Conservation (phyloP, 2,113 vertebrate genomes). For the Tor tambroides region DNA sequence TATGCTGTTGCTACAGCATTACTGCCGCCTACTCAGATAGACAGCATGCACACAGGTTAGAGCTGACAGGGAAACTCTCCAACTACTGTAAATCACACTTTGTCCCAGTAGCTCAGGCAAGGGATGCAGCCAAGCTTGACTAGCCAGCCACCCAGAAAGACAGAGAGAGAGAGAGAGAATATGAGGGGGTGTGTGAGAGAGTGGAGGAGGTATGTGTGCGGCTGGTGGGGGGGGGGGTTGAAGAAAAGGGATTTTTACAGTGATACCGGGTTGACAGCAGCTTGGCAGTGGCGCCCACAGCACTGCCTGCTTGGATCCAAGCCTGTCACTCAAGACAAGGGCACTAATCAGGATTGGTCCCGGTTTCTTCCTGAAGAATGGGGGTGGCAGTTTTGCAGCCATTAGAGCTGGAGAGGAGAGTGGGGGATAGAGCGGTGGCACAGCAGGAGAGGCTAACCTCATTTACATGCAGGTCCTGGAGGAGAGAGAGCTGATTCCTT, state of each 20-base stretch:
- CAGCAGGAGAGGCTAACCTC: slow-evolving; percentile 77
- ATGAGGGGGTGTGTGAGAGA: slow-evolving; percentile 53
- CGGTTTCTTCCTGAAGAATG: slow-evolving; percentile 66
- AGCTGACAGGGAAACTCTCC: slow-evolving; percentile 70
- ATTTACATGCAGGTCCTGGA: slow-evolving; percentile 82
- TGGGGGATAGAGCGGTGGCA: slow-evolving; percentile 69
- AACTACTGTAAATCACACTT: slow-evolving; percentile 73
- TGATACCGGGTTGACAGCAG: slow-evolving; percentile 72
- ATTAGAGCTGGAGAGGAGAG: slow-evolving; percentile 64
- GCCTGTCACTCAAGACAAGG: slow-evolving; percentile 76
- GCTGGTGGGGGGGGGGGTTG: slow-evolving; percentile 35
- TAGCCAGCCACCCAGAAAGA: slow-evolving; percentile 64
- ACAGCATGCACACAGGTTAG: slow-evolving; percentile 53
- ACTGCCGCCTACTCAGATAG: slow-evolving; percentile 56
- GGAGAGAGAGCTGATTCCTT: slow-evolving; percentile 71
- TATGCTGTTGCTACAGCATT: slow-evolving; percentile 44
- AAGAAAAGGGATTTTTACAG: slow-evolving; percentile 60
- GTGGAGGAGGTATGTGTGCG: slow-evolving; percentile 39
- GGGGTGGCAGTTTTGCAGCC: slow-evolving; percentile 67
- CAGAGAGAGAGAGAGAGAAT: slow-evolving; percentile 56
- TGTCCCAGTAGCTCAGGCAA: slow-evolving; percentile 69
- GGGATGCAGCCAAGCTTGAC: slow-evolving; percentile 63
- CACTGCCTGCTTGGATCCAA: slow-evolving; percentile 72
- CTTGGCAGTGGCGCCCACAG: slow-evolving; percentile 72
- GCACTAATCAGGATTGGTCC: slow-evolving; percentile 79